Evolutionary conservation across 2,113 vertebrate genomes (phyloP), one percentile per base, ranked within the genome.

Genomic region (Clupea harengus): DNA sequence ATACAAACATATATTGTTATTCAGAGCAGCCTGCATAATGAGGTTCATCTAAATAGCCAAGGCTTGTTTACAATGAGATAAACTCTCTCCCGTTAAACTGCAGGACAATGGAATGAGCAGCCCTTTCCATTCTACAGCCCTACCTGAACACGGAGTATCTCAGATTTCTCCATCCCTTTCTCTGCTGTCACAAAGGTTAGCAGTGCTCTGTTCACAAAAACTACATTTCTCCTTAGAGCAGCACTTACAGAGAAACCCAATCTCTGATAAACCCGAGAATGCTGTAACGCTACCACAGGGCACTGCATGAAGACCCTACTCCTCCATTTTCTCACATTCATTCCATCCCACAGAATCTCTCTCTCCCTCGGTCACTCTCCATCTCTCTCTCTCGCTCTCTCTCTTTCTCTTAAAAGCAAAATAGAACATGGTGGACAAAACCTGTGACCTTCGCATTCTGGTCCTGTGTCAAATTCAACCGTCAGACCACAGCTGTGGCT

Each of bases 191-290:
- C 89, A 90, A 39, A 90, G 86, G 82, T 91, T 90, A 89, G 82
- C 83, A 87, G 82, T 32, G 10, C 85, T 78, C 83, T 82, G 44
- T 67, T 87, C 85, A 87, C 85, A 85, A 91, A 91, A 92, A 84
- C 82, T 91, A 57, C 45, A 88, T 89, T 92, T 92, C 86, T 91
- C 89, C 90, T 90, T 86, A 92, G 87, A 49, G 83, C 86, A 90
- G 84, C 88, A 86, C 85, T 93, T 94, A 90, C 85, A 88, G 87
- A 89, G 92, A 94, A 93, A 94, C 90, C 88, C 87, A 91, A 92
- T 92, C 88, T 90, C 25, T 6, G 5, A 57, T 49, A 87, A 91
- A 91, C 86, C 86, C 89, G 84, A 88, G 85, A 81, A 90, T 86
- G 64, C 64, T 89, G 46, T 87, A 89, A 90, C 83, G 87, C 45